Evolutionary conservation across 53 echinoderm and acorn worm species (phyloP), one percentile per base, ranked within the genome.

Genomic region (Stichopus horrens): DNA sequence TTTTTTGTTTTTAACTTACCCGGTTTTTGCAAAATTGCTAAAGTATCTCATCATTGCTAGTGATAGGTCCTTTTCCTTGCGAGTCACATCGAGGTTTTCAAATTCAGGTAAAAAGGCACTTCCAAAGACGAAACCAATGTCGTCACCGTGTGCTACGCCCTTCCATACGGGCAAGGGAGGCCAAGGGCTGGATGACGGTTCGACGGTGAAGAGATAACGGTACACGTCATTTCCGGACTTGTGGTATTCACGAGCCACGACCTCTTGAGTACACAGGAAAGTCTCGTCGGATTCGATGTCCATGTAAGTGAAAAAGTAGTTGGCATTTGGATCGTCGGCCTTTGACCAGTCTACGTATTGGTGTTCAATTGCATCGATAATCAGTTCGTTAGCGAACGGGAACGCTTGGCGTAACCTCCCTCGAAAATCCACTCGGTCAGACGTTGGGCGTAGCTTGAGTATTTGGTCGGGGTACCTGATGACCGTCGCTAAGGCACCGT

Each of bases 261-360:
- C 86, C 52, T 91, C 90, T 22, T 83, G 57, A 8, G 94, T 92
- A 76, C 94, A 94, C 9, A 89, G 77, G 63, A 92, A 94, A 5
- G 89, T 92, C 71, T 94, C 94, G 67, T 94, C 94, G 19, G 89
- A 92, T 76, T 92, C 89, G 7, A 94, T 23, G 18, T 88, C 92
- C 60, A 92, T 89, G 55, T 88, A 94, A 11, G 91, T 78, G 56
- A 90, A 86, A 23, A 96, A 90, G 55, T 91, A 94, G 71, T 94
- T 88, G n/a, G 94, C 90, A 5, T 91, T 91, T 13, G 91, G 91
- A 57, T 94, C 86, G 79, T 96, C 96, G 0, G 88, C 96, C 6
- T 74, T n/a, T 55, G 93, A 86, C 96, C 96, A 96, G 52, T 96
- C 88, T 23, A 91, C 21, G 86, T 96, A 96, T 63, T 94, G 80